These are phyloP conservation scores for Chirona hameri DNA, from an alignment of 2,888 invertebrate species.

Conservation along the genomic window DNA sequence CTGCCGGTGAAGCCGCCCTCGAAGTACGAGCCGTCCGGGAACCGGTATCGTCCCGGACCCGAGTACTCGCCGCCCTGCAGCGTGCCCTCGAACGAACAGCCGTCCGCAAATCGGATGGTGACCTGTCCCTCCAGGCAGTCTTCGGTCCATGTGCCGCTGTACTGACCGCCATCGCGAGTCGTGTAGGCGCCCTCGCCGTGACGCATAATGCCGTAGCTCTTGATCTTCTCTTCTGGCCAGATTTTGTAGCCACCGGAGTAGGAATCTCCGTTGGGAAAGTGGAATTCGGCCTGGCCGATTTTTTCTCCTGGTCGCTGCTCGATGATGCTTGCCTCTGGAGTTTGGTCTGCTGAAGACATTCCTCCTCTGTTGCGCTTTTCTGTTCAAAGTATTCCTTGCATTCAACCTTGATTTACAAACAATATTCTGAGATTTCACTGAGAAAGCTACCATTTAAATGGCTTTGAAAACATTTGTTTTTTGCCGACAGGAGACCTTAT, in stretches of 20 bases:
- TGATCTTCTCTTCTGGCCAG: slow-evolving; percentile 13
- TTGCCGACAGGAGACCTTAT: no score
- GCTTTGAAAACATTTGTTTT: not conserved
- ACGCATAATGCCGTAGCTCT: not conserved
- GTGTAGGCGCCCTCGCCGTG: slow-evolving; percentile 12
- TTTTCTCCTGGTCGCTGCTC: slow-evolving; percentile 25
- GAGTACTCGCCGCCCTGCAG: not conserved
- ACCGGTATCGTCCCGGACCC: not conserved
- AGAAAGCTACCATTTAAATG: not conserved
- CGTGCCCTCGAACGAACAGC: not conserved
- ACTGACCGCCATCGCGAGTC: not conserved
- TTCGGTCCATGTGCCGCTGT: not conserved
- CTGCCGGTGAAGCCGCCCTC: not conserved
- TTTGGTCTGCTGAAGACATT: not conserved
- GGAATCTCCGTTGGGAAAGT: slow-evolving; percentile 24
- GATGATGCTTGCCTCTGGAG: not conserved
- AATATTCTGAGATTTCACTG: not conserved
- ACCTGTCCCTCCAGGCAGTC: slow-evolving; percentile 6
- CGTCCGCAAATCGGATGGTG: not conserved
- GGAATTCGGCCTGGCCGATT: not conserved
- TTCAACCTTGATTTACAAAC: not conserved
- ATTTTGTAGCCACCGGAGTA: not conserved
- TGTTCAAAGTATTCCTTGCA: not conserved
- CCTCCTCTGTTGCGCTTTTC: not conserved
- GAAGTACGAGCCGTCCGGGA: not conserved